A percentile compares a stretch with the other conserved stretches of the same genome.
These are phyloP conservation scores for Glossophaga mutica DNA, from an alignment of 2,797 vertebrate species.

Conservation along the genomic window DNA sequence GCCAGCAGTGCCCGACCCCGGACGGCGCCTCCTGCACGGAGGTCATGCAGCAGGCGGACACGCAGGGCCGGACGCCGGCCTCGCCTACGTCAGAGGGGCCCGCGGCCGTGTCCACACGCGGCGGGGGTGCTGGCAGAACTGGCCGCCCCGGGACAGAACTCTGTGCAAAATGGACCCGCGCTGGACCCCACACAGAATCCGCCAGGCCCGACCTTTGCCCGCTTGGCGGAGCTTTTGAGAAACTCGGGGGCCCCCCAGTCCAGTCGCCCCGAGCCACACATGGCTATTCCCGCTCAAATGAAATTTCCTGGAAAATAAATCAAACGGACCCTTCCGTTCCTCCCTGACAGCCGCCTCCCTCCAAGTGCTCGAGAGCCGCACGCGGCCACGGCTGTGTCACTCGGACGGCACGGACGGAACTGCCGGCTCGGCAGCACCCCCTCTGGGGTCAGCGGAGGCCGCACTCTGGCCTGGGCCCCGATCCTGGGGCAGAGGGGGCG, in stretches of 20 bases:
- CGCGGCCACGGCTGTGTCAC: too few relatives aligned
- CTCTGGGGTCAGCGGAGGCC: background rate
- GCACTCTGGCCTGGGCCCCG: background rate
- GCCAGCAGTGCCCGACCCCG: rapidly evolving
- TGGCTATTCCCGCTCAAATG: background rate
- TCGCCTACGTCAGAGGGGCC: background rate
- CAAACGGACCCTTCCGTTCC: background rate
- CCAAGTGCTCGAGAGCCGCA: too few relatives aligned
- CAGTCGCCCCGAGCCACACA: background rate
- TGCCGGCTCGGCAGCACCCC: background rate
- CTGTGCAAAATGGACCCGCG: background rate
- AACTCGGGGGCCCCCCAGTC: background rate
- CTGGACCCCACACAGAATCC: rapidly evolving
- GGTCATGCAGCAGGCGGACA: too few relatives aligned
- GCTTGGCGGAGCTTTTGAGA: background rate
- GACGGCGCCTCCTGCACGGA: background rate
- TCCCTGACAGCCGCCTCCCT: background rate
- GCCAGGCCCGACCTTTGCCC: too few relatives aligned
- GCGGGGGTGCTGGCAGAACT: rapidly evolving
- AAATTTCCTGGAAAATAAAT: background rate
- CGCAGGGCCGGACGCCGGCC: too few relatives aligned
- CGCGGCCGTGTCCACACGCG: too few relatives aligned
- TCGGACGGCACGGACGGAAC: rapidly evolving
- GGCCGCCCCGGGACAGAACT: background rate
- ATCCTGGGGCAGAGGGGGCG: background rate